phyloP scores from a whole-genome alignment of 1,140 invertebrate genomes.

The Nasonia giraulti region DNA sequence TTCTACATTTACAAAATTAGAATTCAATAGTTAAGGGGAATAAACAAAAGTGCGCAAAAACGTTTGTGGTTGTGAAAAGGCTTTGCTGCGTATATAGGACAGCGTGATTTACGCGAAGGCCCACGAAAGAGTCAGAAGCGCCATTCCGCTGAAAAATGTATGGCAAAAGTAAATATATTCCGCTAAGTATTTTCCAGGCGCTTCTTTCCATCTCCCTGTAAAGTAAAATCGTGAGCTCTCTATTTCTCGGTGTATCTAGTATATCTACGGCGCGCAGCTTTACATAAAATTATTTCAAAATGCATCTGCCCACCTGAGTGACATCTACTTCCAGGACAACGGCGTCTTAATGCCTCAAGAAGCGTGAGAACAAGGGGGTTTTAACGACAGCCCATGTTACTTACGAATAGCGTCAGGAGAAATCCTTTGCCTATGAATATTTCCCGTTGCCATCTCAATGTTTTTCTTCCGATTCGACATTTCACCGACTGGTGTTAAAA shows the following conservation, averaged over 20 bases:
- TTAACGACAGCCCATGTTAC: conserved; percentile 55
- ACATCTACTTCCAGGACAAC: conserved; percentile 28
- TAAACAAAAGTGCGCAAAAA: too few species aligned
- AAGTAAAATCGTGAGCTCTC: not conserved
- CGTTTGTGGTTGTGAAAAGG: too few species aligned
- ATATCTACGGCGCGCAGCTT: conserved; percentile 33
- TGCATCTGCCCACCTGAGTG: conserved; percentile 36
- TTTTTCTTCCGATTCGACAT: not conserved
- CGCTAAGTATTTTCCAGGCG: conserved; percentile 6
- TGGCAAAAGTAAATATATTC: not conserved
- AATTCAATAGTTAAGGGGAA: too few species aligned
- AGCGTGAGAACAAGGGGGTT: conserved; percentile 56
- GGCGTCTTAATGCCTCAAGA: conserved; percentile 48
- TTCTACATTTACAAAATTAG: too few species aligned
- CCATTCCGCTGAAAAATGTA: not conserved
- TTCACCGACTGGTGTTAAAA: not conserved
- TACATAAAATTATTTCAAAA: conserved; percentile 54
- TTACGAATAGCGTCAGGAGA: conserved; percentile 7
- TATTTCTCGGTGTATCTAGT: not conserved
- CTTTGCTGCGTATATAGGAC: too few species aligned
- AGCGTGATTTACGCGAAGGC: too few species aligned
- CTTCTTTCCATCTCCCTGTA: not conserved
- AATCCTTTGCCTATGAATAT: conserved; percentile 34
- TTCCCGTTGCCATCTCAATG: not conserved
- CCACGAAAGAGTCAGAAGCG: too few species aligned